Evolutionary conservation across 2,888 invertebrate species (phyloP).

Genomic region (Ceraclea dissimilis): DNA sequence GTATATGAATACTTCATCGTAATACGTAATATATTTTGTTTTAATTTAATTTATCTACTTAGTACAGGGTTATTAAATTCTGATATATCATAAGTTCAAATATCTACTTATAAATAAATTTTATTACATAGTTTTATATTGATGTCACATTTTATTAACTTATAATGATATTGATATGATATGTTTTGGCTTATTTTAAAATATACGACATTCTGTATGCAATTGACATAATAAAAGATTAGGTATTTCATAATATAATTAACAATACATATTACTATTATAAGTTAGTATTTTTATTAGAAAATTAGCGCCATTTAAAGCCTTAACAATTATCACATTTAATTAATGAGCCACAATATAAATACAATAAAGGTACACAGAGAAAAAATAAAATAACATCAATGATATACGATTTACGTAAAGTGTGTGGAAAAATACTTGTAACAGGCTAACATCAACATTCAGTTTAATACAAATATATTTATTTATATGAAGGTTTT

Average conservation of each 20-base stretch:
- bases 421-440: too few relatives aligned
- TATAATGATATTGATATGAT: not conserved
- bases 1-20: too few relatives aligned
- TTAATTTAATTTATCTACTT: too few relatives aligned
- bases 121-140: too few relatives aligned
- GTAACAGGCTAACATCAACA: too few relatives aligned
- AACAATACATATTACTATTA: not conserved
- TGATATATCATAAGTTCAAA: slow-evolving; percentile 1
- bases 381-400: too few relatives aligned
- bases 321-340: slow-evolving; percentile 21
- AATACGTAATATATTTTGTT: too few relatives aligned
- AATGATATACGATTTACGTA: too few relatives aligned
- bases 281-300: not conserved
- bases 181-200: not conserved
- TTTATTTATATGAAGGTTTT: too few relatives aligned
- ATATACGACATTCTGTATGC: not conserved
- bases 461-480: too few relatives aligned
- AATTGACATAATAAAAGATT: not conserved
- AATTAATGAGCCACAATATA: slow-evolving; percentile 6
- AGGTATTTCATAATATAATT: not conserved
- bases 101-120: not conserved
- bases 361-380: too few relatives aligned
- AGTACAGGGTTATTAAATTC: not conserved
- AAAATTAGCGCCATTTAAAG: slow-evolving; percentile 19
- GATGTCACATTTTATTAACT: too few relatives aligned